Conservation (phyloP, 2,888 invertebrate genomes). For the Ophonus ardosiacus region DNA sequence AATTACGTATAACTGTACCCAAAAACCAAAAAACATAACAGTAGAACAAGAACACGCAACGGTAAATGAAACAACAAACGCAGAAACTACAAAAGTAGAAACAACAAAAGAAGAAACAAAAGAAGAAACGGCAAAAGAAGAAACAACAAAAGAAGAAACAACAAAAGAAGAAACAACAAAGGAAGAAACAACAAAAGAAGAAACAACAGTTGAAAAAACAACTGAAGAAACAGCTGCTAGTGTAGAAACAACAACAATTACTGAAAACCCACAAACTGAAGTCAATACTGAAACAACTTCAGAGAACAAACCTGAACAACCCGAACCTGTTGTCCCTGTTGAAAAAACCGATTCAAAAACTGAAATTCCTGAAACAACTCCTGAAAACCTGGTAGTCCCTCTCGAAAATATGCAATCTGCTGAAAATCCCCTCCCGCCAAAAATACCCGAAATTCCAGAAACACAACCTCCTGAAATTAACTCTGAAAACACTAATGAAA, state of each 20-base stretch:
- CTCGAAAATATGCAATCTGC: too few relatives aligned
- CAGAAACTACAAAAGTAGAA: neutral
- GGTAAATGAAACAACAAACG: neutral
- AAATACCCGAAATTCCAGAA: too few relatives aligned
- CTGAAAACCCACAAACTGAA: conserved; percentile 60
- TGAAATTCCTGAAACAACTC: conserved; percentile 44
- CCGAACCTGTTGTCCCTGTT: neutral
- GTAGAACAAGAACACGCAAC: neutral
- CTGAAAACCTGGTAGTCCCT: conserved; percentile 52
- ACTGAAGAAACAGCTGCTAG: neutral
- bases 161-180: neutral
- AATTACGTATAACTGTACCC: conserved; percentile 14
- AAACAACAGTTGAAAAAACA: neutral
- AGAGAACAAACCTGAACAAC: neutral
- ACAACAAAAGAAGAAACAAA: neutral
- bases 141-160: neutral
- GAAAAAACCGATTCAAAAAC: conserved; percentile 53
- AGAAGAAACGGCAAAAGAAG: neutral
- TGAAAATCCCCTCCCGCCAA: too few relatives aligned
- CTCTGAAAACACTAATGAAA: too few relatives aligned
- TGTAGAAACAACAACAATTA: neutral
- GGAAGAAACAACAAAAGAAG: neutral
- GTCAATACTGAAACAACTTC: conserved; percentile 74
- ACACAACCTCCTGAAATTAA: too few relatives aligned
- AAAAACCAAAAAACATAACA: conserved; percentile 11